Evolutionary conservation across 2,888 invertebrate genomes (phyloP), one percentile per base, ranked within the genome.

Genomic region (Drosophila cognata): DNA sequence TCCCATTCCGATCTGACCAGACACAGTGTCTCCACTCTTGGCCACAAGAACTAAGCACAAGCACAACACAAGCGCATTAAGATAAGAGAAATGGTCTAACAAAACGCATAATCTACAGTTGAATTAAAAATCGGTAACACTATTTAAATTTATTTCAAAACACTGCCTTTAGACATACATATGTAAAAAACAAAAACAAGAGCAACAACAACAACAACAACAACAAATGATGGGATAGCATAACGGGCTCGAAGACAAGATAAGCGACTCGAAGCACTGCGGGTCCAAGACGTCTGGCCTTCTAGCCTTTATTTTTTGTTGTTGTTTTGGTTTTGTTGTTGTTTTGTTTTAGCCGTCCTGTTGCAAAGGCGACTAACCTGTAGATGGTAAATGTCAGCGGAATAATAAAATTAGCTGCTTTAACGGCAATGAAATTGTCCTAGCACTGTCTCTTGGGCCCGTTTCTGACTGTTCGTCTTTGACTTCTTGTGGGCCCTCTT

Each of bases 21-120:
- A 87, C 87, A 82, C 61, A 56, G 66, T 88, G 87, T 88, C 87
- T 87, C 89, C 86, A 58, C 60, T 8, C 5, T 28, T 50, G 50
- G 18, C 50, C 50, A 18, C 46, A 63, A 53, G 11, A 53, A 58
- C 73, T 67, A 76, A 52, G 35, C 64, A 7, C 50, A 63, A 50
- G 52, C 51, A 16, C 31, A 38, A 38, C 43, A 43, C 70, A 71
- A 72, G 67, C 81, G 82, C 89, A 89, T 91, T 91, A 90, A 91
- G 91, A 91, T 91, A 91, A 91, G 86, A 83, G 81, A 86, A 89
- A 91, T 91, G 89, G 83, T 87, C 89, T 90, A 82, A 91, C 91
- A 91, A 91, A 91, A 91, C 91, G 91, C 91, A 91, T 91, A 91
- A 91, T 91, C 91, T 90, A 80, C 60, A 79, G 84, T 81, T 71